These are phyloP conservation scores for Brassicogethes aeneus DNA, from an alignment of 2,888 invertebrate genomes.

Conservation along the genomic window DNA sequence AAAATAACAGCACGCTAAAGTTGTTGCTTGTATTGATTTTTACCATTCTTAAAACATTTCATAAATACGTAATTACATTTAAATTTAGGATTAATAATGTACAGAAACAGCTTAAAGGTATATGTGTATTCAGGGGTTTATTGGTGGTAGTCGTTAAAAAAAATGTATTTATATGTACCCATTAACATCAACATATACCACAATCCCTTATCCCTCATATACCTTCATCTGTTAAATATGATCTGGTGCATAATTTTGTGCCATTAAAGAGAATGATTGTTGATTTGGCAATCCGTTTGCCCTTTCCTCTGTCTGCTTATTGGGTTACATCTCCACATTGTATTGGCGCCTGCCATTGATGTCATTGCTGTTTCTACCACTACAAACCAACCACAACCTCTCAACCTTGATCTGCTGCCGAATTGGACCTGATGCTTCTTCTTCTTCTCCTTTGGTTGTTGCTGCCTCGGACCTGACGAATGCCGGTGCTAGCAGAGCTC, in stretches of 20 bases:
- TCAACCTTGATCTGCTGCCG: constrained; percentile 7
- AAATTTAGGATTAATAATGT: too few species aligned
- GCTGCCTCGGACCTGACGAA: constrained; percentile 17
- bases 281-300: constrained; percentile 58
- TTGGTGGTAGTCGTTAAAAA: constrained; percentile 13
- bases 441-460: constrained; percentile 29
- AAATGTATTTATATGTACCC: neutral
- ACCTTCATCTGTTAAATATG: constrained; percentile 35
- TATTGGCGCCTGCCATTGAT: constrained; percentile 33
- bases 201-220: constrained; percentile 27
- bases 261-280: constrained; percentile 39
- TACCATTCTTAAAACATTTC: neutral
- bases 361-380: constrained; percentile 1
- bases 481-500: constrained; percentile 79
- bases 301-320: constrained; percentile 58
- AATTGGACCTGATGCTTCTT: constrained; percentile 25
- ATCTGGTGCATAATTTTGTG: constrained; percentile 32
- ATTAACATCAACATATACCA: neutral
- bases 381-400: neutral
- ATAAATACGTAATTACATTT: too few species aligned
- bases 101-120: constrained; percentile 27
- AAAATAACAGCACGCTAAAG: neutral
- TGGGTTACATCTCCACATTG: constrained; percentile 48
- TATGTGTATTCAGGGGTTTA: constrained; percentile 22
- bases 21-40: constrained; percentile 1